A percentile compares a stretch with the other conserved stretches of the same genome.
These are phyloP conservation scores for Corbicula japonica DNA, from an alignment of 2,888 invertebrate species.

Conservation along the genomic window DNA sequence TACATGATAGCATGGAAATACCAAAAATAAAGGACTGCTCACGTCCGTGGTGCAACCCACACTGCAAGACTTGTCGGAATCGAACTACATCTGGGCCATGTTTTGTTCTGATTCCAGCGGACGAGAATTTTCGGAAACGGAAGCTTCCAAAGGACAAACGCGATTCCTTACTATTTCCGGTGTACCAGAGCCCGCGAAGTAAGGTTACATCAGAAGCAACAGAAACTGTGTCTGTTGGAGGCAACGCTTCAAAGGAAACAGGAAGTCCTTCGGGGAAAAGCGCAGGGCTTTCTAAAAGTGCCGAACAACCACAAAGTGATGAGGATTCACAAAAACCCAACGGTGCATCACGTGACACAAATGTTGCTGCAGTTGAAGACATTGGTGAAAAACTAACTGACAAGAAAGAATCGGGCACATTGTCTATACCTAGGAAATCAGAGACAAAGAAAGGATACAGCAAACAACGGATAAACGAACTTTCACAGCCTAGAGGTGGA, in stretches of 20 bases:
- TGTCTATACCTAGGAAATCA: neutral
- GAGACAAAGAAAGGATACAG: slow-evolving; percentile 38
- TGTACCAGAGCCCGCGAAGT: slow-evolving; percentile 13
- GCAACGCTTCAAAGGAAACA: neutral
- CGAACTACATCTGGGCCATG: slow-evolving; percentile 65
- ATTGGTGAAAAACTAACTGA: neutral
- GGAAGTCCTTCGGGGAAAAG: neutral
- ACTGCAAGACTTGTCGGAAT: slow-evolving; percentile 65
- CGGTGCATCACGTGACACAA: neutral
- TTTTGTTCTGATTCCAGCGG: slow-evolving; percentile 66
- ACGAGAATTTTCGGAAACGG: slow-evolving; percentile 40
- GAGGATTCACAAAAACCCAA: neutral
- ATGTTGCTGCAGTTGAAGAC: neutral
- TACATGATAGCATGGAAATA: slow-evolving; percentile 59
- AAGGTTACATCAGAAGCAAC: neutral
- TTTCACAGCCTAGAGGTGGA: slow-evolving; percentile 63
- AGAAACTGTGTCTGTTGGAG: neutral
- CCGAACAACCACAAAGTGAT: neutral
- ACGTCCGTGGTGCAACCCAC: slow-evolving; percentile 68
- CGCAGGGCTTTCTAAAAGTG: neutral
- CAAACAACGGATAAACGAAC: slow-evolving; percentile 53
- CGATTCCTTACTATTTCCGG: slow-evolving; percentile 43
- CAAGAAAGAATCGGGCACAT: neutral
- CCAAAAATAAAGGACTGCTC: slow-evolving; percentile 69
- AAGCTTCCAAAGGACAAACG: slow-evolving; percentile 42